Evolutionary conservation across 2,113 vertebrate species (phyloP).

Genomic region (Butorides virescens): DNA sequence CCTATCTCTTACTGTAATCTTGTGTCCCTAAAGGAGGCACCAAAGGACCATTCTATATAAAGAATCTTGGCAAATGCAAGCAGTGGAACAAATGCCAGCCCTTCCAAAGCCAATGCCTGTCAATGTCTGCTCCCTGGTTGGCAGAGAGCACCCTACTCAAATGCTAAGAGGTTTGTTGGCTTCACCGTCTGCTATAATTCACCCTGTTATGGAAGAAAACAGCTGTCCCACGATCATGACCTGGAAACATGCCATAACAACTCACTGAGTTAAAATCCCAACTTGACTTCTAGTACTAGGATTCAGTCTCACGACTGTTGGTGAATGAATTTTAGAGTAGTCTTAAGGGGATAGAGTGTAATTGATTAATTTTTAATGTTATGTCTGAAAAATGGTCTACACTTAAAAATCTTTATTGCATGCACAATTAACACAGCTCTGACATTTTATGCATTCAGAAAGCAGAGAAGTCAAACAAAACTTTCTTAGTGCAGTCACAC

Average conservation of each 20-base stretch:
- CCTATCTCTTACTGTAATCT: conserved; percentile 7
- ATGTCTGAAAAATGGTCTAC: not conserved
- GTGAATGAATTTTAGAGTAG: conserved; percentile 45
- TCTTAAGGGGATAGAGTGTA: conserved; percentile 30
- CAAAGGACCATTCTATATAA: conserved; percentile 12
- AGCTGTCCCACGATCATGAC: conserved; percentile 75
- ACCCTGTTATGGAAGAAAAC: conserved; percentile 74
- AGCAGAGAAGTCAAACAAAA: not conserved
- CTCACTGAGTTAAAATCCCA: conserved; percentile 75
- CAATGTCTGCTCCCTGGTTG: conserved; percentile 68
- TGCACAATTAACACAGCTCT: not conserved
- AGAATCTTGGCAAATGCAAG: conserved; percentile 24
- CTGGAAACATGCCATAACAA: conserved; percentile 75
- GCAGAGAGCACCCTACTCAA: conserved; percentile 73
- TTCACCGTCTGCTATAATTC: conserved; percentile 73
- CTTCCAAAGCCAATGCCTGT: conserved; percentile 61
- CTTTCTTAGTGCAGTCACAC: not conserved
- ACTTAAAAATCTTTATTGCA: conserved; percentile 11
- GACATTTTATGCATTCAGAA: not conserved
- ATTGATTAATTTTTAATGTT: conserved; percentile 45
- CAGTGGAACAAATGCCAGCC: conserved; percentile 53
- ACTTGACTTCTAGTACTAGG: conserved; percentile 54
- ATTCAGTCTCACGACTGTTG: conserved; percentile 48
- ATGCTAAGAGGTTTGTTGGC: conserved; percentile 78
- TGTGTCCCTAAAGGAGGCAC: conserved; percentile 35